These are phyloP conservation scores for Pteropus alecto DNA, from an alignment of 2,113 vertebrate genomes.

Conservation along the genomic window DNA sequence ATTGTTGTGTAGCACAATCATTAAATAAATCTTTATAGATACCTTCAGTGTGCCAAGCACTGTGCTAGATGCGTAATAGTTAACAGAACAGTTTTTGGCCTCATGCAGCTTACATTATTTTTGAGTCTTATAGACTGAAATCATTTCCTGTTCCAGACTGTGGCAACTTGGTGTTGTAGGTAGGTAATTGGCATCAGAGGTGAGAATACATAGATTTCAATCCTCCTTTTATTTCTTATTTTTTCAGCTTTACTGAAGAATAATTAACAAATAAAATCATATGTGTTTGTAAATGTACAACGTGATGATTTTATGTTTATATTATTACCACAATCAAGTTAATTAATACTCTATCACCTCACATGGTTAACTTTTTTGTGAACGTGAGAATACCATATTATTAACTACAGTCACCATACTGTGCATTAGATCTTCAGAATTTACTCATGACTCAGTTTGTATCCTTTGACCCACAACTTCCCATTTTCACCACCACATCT, in stretches of 20 bases:
- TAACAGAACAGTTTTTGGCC: background rate
- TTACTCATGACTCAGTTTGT: background rate
- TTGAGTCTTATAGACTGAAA: background rate
- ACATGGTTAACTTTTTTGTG: background rate
- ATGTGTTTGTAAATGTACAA: background rate
- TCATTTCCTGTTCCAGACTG: background rate
- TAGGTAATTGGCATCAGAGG: background rate
- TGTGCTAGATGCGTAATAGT: background rate
- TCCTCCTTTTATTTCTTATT: background rate
- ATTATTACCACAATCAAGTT: background rate
- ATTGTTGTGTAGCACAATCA: background rate
- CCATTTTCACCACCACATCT: background rate
- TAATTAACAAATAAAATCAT: background rate
- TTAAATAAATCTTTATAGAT: background rate
- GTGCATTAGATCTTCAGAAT: background rate
- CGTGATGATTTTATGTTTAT: background rate
- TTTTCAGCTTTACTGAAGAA: background rate
- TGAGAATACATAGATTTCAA: background rate
- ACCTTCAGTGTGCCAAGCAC: background rate
- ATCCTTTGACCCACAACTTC: background rate
- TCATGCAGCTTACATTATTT: background rate
- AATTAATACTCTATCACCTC: background rate
- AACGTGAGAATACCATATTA: too few relatives aligned
- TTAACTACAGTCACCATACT: background rate
- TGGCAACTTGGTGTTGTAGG: background rate